Evolutionary conservation across 2,888 invertebrate species (phyloP), one percentile per base, ranked within the genome.

Genomic region (Diadromus collaris): DNA sequence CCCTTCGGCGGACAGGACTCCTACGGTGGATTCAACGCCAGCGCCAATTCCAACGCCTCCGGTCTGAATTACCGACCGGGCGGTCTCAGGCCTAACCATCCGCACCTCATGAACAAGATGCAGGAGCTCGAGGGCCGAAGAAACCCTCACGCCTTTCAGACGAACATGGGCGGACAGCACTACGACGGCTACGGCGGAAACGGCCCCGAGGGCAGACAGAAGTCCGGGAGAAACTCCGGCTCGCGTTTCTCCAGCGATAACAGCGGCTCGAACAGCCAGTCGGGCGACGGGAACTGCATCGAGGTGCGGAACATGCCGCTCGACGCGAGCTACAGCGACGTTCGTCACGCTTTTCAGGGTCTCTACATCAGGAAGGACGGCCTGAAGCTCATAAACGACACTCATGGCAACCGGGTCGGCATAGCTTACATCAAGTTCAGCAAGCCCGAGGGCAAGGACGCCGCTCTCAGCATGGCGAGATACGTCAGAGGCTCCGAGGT

Each of bases 361-460:
- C 91, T 94, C 56, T 93, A 92, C 81, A 96, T 98, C 77, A 94
- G 95, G 58, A 95, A 95, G 84, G 95, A 95, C 85, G 97, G 97
- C 16, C 94, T 98, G 65, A 97, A 98, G 90, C 93, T 98, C 90
- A 94, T 97, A 13, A 96, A 95, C 86, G 97, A 97, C 88, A 93
- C 93, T 48, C 93, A 94, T 83, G 98, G 98, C 0, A 93, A 95
- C 29, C 93, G 96, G 38, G 95, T 95, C 0, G 97, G 97, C 0
- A 93, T 94, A 34, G 97, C 96, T 2, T 96, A 94, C 87, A 94
- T 98, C 1, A 94, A 95, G 84, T 98, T 98, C 90, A 93, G 93
- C 29, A 94, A 94, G 58, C 90, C 93, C 0, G 93, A 94, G 1
- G 95, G 95, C 56, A 95, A 95, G 81, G 93, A 94, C 44, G 93